Evolutionary conservation across 1,140 invertebrate genomes (phyloP), one percentile per base, ranked within the genome.

Genomic region (Drosophila aff.): DNA sequence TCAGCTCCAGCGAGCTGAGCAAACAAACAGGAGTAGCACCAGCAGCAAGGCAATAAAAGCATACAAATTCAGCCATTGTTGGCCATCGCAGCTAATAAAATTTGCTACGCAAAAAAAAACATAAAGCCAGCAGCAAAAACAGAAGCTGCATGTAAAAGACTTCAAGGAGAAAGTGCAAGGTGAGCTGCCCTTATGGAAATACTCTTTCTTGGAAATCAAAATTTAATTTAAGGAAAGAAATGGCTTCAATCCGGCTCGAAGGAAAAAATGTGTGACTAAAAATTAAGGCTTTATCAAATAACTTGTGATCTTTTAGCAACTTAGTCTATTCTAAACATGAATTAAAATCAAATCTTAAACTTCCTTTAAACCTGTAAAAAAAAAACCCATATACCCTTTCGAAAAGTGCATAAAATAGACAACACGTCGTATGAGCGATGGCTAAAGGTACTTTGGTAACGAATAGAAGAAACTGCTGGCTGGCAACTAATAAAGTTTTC

Each of bases 21-120:
- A 61, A 79, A 65, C 57, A 68, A 75, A 81, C 43, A 75, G 41
- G 41, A 26, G 15, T 7, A 49, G 4, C 46, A 16, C 46, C 15
- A 16, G 21, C 1, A 15, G 46, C 47, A 31, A 38, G 50, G 58
- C 41, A 79, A 89, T 83, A 81, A 84, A 89, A 87, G 76, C 58
- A 81, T 76, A 89, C 84, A 89, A 89, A 89, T 90, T 90, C 74
- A 81, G 65, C 52, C 84, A 89, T 90, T 89, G 77, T 80, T 87
- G 68, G 85, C 63, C 71, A 74, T 74, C 26, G 71, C 66, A 68
- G 69, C 78, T 82, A 84, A 89, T 89, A 89, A 89, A 89, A 89
- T 81, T 61, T 67, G 71, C 53, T 31, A 67, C 28, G 18, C n/a
- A 23, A 23, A 23, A 52, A 18, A 23, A 16, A 38, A 2, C 67